A percentile compares a stretch with the other conserved stretches of the same genome.
Conservation (phyloP, 2,113 vertebrate species). For the Ceyx margarethae region DNA sequence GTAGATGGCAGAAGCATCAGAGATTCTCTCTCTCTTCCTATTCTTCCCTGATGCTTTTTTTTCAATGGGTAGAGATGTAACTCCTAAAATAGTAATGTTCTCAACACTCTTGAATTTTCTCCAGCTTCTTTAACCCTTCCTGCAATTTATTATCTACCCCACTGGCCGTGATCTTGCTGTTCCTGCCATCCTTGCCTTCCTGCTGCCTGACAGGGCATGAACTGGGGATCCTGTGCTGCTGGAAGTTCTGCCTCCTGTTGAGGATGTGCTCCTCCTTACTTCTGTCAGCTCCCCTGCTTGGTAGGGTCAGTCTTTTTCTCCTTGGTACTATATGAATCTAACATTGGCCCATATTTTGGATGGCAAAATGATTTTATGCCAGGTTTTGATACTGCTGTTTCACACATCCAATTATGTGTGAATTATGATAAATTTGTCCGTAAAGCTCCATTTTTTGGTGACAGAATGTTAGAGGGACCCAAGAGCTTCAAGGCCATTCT, state of each 20-base stretch:
- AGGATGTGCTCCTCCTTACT: background rate
- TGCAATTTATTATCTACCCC: background rate
- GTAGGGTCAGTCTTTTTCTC: background rate
- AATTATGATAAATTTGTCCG: background rate
- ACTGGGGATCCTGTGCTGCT: background rate
- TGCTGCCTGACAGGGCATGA: background rate
- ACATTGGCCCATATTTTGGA: background rate
- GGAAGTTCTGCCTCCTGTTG: background rate
- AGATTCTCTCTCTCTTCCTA: background rate
- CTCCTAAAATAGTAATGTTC: background rate
- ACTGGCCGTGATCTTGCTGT: background rate
- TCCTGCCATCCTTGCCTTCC: background rate
- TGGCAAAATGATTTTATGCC: background rate
- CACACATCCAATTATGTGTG: background rate
- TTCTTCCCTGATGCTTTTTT: background rate
- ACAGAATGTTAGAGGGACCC: background rate
- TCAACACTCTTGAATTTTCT: background rate
- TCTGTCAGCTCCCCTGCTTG: background rate
- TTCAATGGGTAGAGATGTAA: background rate
- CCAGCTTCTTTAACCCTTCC: background rate
- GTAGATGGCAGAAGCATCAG: background rate
- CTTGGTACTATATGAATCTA: background rate
- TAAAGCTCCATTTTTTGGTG: background rate
- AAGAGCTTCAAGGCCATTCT: background rate
- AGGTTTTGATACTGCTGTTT: background rate